Evolutionary conservation across 2,797 vertebrate genomes (phyloP).

Genomic region (Fundulus diaphanus): DNA sequence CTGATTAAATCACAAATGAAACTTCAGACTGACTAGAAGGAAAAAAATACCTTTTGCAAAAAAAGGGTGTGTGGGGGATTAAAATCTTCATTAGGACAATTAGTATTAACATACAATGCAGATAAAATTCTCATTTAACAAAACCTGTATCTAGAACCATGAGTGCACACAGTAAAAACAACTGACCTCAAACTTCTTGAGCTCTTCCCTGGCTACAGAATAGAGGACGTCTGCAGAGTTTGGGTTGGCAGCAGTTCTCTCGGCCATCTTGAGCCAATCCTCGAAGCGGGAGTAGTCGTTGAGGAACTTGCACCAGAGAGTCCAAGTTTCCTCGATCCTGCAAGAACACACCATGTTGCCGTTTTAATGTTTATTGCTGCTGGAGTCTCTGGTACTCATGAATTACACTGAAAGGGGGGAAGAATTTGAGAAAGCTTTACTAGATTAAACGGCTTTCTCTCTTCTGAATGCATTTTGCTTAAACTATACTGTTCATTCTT

Average conservation of each 20-base stretch:
- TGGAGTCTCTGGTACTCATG: not conserved
- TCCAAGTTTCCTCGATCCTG: slow-evolving; percentile 96
- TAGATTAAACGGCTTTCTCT: not conserved
- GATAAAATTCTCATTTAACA: not conserved
- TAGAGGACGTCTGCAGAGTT: slow-evolving; percentile 90
- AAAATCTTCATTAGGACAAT: not conserved
- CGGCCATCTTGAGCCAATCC: slow-evolving; percentile 90
- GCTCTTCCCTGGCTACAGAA: slow-evolving; percentile 90
- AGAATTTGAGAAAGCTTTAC: not conserved
- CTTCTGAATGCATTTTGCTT: not conserved
- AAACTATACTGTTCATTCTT: not conserved
- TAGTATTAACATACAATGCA: not conserved
- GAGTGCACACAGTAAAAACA: not conserved
- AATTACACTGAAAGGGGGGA: not conserved
- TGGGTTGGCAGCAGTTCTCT: slow-evolving; percentile 86
- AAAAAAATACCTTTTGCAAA: no score
- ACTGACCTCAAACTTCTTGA: slow-evolving; percentile 93
- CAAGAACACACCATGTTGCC: not conserved
- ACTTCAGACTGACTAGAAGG: no score
- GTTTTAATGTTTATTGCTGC: not conserved
- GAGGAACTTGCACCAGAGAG: slow-evolving; percentile 92
- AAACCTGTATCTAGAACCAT: not conserved
- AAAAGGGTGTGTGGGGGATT: not conserved
- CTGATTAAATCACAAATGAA: no score
- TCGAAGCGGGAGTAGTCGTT: slow-evolving; percentile 93